Percentiles rank a stretch among this genome's conserved stretches.
Conservation (phyloP, 2,113 vertebrate genomes). For the Pelecanoides urinatrix region DNA sequence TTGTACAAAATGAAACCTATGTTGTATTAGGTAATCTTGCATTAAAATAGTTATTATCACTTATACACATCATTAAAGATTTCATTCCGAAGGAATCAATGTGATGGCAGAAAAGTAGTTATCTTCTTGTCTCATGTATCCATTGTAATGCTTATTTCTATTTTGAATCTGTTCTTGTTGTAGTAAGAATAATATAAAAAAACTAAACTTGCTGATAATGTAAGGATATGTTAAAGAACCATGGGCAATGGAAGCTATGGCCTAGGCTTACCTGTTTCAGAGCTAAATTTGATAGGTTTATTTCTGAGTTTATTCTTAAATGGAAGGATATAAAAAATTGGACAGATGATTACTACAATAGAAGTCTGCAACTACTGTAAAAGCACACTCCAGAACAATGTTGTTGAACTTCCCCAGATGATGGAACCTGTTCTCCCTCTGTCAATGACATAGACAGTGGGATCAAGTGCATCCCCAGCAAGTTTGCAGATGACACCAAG, state of each 20-base stretch:
- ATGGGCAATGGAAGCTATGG: neutral
- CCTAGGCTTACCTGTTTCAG: neutral
- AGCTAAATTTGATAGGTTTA: neutral
- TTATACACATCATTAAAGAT: neutral
- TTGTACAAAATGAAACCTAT: neutral
- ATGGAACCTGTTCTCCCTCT: neutral
- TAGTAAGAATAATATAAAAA: neutral
- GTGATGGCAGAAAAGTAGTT: neutral
- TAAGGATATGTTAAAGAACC: neutral
- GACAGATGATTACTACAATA: neutral
- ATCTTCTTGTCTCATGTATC: neutral
- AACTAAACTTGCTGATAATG: neutral
- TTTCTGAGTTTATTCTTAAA: neutral
- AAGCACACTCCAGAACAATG: neutral
- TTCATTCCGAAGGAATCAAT: neutral
- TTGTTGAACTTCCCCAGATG: neutral
- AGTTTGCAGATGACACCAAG: no score
- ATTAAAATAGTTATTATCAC: neutral
- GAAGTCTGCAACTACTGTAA: neutral
- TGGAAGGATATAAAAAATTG: neutral
- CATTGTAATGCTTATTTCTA: neutral
- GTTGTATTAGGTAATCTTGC: neutral
- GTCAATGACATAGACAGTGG: neutral
- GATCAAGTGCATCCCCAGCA: no score
- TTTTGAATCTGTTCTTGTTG: neutral